These are phyloP conservation scores for Diachasmimorpha longicaudata DNA, from an alignment of 1,140 invertebrate genomes.

Conservation along the genomic window DNA sequence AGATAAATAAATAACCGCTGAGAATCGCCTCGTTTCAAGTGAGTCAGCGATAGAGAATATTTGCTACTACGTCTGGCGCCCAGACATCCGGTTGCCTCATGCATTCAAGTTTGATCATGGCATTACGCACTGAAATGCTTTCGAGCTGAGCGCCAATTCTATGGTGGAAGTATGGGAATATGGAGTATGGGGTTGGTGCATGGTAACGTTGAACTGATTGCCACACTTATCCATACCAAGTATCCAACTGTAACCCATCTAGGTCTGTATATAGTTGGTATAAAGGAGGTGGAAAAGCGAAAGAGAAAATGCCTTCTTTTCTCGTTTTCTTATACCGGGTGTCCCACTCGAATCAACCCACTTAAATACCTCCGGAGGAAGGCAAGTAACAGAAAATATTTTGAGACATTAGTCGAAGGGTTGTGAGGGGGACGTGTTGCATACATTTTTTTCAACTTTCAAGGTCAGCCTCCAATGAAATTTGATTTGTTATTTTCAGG, in stretches of 20 bases:
- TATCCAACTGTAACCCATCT: background rate
- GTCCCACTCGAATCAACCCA: no score
- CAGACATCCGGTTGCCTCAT: slow-evolving; percentile 23
- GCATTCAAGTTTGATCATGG: slow-evolving; percentile 19
- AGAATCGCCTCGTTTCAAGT: background rate
- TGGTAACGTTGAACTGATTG: background rate
- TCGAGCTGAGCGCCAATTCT: background rate
- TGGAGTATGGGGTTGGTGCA: background rate
- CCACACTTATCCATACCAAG: background rate
- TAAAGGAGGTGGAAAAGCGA: background rate
- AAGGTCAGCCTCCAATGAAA: no score
- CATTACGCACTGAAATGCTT: slow-evolving; percentile 12
- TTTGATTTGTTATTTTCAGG: no score
- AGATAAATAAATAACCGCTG: no score
- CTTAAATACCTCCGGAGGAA: no score
- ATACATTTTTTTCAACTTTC: no score
- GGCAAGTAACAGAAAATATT: no score
- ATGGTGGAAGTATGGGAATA: background rate
- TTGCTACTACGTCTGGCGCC: slow-evolving; percentile 20
- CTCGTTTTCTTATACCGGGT: no score
- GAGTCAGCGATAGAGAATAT: slow-evolving; percentile 7
- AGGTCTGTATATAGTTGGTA: background rate
- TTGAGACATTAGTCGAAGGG: no score
- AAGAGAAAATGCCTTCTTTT: background rate
- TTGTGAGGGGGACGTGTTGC: no score